Conservation (phyloP, 1,140 invertebrate species). For the Heterodera carotae region DNA sequence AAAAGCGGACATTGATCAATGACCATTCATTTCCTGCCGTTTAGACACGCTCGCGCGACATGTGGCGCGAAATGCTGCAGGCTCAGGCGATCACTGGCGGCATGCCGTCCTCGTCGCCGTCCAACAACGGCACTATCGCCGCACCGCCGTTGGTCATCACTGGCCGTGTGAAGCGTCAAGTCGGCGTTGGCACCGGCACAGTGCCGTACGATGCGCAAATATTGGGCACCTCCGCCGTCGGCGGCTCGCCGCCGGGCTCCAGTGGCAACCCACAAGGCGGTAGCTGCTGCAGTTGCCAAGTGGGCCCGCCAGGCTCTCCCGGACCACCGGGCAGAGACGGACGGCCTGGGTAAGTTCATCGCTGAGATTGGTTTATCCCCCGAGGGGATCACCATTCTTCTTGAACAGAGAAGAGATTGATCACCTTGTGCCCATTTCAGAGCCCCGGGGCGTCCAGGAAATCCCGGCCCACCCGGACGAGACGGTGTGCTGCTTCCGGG, state of each 20-base stretch:
- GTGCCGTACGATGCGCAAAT: constrained; percentile 43
- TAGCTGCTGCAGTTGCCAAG: constrained; percentile 60
- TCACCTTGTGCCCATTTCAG: constrained; percentile 33
- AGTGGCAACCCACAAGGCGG: constrained; percentile 51
- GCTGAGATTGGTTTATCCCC: too few relatives aligned
- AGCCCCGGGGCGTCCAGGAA: constrained; percentile 61
- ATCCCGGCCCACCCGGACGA: constrained; percentile 62
- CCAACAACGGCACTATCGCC: constrained; percentile 29
- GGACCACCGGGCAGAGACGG: constrained; percentile 65
- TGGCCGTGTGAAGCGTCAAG: constrained; percentile 8
- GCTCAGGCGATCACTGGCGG: constrained; percentile 56
- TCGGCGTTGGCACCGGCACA: constrained; percentile 27
- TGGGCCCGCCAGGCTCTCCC: constrained; percentile 62
- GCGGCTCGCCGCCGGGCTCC: constrained; percentile 49
- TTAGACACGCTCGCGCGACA: constrained; percentile 61
- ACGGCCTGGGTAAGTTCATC: constrained; percentile 50
- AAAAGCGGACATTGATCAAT: too few relatives aligned
- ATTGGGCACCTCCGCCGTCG: not conserved
- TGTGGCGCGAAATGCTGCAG: constrained; percentile 65
- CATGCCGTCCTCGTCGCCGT: constrained; percentile 6
- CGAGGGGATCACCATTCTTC: too few relatives aligned
- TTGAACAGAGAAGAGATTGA: too few relatives aligned
- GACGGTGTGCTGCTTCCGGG: constrained; percentile 61
- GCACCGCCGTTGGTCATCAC: not conserved
- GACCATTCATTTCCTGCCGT: constrained; percentile 15